Evolutionary conservation across 2,797 vertebrate genomes (phyloP), one percentile per base, ranked within the genome.

Genomic region (Argyrosomus regius): DNA sequence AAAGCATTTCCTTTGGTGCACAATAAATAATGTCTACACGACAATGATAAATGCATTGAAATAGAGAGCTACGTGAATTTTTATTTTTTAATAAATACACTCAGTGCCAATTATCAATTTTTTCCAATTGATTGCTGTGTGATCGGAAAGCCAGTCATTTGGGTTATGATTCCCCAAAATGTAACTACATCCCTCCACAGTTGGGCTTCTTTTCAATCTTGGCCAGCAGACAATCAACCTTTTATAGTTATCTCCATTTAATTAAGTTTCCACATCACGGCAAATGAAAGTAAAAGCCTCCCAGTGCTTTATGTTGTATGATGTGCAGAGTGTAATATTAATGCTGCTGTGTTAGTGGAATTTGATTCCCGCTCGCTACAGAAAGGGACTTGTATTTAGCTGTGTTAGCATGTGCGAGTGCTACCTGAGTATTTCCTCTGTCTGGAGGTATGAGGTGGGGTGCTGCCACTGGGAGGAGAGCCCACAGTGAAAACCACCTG

Each of bases 401-500:
- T 60, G 26, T 50, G 43, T 68, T 4, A 8, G 13, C 10, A 63
- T 50, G 48, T 26, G 49, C 6, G 54, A 31, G 52, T 24, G 10
- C 4, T 94, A 99, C 98, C 98, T 93, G 98, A 99, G 93, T 96
- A 97, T 94, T 97, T 95, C 83, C 97, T 96, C 76, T 96, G 94
- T 71, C 96, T 94, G 81, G 92, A 95, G 74, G 94, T 90, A 52
- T 97, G 96, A 49, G 97, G 97, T 1, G 98, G 97, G 0, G 97
- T 98, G 89, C 93, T 95, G 90, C 97, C 96, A 45, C 96, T 97
- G 24, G 98, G 97, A 65, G 98, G 98, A 41, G 98, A 99, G 70
- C 98, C 98, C 60, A 99, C 97, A 0, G 98, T 99, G 91, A 99
- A 99, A 74, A 99, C 91, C 85, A 98, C 98, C 3, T 96, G 96